These are phyloP conservation scores for Pseudotriccus pelzelni DNA, from an alignment of 2,797 vertebrate species.

Conservation along the genomic window DNA sequence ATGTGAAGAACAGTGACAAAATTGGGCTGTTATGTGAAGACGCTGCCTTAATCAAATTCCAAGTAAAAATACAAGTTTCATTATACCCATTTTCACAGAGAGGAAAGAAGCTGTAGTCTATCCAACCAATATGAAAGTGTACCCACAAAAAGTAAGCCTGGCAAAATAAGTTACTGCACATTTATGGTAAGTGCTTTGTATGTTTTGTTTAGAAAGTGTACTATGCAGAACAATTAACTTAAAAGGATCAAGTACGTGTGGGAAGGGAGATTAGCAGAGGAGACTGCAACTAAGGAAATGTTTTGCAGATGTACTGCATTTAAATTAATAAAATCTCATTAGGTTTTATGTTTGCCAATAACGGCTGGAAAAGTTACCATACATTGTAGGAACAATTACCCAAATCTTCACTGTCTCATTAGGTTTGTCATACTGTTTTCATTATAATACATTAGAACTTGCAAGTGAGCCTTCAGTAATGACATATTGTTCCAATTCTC, in stretches of 20 bases:
- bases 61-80: not conserved
- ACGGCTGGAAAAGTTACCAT: constrained; percentile 83
- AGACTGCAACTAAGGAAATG: constrained; percentile 81
- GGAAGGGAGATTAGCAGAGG: constrained; percentile 78
- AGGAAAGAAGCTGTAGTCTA: not conserved
- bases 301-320: constrained; percentile 85
- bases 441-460: constrained; percentile 90
- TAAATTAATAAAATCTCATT: constrained; percentile 88
- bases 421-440: constrained; percentile 92
- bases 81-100: not conserved
- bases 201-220: constrained; percentile 73
- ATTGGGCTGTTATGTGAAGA: not conserved
- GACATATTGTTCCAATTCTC: constrained; percentile 86
- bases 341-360: constrained; percentile 87
- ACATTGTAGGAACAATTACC: constrained; percentile 81
- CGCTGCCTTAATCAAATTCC: not conserved
- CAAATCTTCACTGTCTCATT: constrained; percentile 86
- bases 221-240: constrained; percentile 78
- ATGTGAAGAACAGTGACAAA: not conserved
- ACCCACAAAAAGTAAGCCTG: constrained; percentile 18
- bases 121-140: not conserved
- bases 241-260: constrained; percentile 76
- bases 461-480: constrained; percentile 88
- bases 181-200: constrained; percentile 69
- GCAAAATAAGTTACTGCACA: constrained; percentile 45